Conservation (phyloP, 1,140 invertebrate species). For the Sycophaga agraensis region DNA sequence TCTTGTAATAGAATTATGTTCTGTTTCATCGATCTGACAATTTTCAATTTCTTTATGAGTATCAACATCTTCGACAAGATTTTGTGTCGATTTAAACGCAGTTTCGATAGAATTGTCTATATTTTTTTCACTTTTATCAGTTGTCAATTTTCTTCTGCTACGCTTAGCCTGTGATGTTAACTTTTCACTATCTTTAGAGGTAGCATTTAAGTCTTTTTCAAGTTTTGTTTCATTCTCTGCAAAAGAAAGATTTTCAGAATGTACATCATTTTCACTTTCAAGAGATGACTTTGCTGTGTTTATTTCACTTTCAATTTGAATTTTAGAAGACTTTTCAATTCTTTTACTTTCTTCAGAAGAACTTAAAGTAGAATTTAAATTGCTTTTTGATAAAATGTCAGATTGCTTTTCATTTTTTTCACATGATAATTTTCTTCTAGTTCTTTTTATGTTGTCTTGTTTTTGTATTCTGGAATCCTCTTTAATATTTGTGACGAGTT, state of each 20-base stretch:
- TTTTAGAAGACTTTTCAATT: background rate
- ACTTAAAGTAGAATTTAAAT: background rate
- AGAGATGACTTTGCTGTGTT: background rate
- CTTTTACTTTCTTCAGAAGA: background rate
- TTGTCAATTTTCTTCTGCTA: background rate
- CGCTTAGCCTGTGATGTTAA: too few species aligned
- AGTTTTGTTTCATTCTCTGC: too few species aligned
- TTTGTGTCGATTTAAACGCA: background rate
- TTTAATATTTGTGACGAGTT: background rate
- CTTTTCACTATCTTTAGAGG: too few species aligned
- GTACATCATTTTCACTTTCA: too few species aligned
- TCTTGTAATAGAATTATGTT: background rate
- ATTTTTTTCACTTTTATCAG: background rate
- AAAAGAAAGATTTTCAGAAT: too few species aligned
- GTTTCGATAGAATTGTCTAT: background rate
- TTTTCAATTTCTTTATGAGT: background rate
- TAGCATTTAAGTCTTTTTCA: too few species aligned
- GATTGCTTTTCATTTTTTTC: background rate
- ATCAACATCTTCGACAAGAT: background rate
- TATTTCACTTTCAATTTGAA: background rate
- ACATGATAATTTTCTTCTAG: background rate
- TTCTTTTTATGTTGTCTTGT: conserved; percentile 1
- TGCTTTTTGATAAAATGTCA: background rate
- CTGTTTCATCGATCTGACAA: background rate
- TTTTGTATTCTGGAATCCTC: background rate